These are phyloP conservation scores for Anser cygnoides DNA, from an alignment of 2,113 vertebrate species.

Conservation along the genomic window DNA sequence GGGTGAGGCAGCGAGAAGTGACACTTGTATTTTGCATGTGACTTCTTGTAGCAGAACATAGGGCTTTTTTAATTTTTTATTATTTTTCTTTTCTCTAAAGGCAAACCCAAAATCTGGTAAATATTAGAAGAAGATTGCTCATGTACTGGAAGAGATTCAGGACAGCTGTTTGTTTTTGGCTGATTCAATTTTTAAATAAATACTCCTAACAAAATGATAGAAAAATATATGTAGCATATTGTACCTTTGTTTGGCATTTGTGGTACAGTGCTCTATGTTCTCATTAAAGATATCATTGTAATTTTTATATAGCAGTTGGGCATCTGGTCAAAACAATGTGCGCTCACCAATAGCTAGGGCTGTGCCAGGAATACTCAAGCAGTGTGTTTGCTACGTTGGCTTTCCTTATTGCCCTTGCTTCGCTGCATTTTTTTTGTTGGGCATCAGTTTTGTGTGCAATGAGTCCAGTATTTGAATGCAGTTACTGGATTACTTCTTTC, in stretches of 20 bases:
- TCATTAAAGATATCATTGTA: not conserved
- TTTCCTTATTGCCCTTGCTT: not conserved
- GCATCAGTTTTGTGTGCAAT: not conserved
- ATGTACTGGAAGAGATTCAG: constrained; percentile 15
- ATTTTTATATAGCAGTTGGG: not conserved
- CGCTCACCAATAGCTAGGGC: not conserved
- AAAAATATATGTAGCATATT: not conserved
- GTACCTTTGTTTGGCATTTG: not conserved
- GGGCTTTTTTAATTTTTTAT: not conserved
- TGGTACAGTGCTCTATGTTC: not conserved
- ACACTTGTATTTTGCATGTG: not conserved
- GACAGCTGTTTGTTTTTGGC: constrained; percentile 31
- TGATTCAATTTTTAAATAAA: not conserved
- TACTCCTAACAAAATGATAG: not conserved
- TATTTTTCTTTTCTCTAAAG: not conserved
- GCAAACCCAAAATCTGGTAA: not conserved
- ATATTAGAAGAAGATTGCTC: constrained; percentile 37
- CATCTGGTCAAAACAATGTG: not conserved
- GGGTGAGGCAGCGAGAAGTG: not conserved
- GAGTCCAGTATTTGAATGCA: not conserved
- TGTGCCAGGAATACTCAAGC: not conserved
- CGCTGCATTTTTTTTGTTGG: not conserved
- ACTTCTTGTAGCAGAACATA: not conserved
- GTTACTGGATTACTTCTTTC: not conserved
- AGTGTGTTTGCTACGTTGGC: not conserved